These are phyloP conservation scores for Alaudala cheleensis DNA, from an alignment of 2,113 vertebrate species.

Conservation along the genomic window DNA sequence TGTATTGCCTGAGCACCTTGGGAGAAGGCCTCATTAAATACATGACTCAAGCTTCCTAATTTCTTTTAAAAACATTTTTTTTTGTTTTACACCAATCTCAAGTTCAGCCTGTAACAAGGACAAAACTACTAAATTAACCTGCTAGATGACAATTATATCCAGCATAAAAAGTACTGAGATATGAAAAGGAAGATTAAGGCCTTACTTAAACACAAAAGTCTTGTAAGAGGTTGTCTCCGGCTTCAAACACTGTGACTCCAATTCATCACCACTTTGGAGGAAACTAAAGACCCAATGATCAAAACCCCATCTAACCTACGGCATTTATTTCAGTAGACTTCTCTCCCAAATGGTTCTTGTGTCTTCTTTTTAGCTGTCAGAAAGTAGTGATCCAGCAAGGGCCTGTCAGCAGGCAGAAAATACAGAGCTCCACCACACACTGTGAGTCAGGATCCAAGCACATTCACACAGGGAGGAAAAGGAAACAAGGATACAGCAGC, in stretches of 20 bases:
- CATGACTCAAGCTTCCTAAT: not conserved
- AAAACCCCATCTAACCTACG: not conserved
- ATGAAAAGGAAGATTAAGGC: not conserved
- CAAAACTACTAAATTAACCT: not conserved
- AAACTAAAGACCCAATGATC: not conserved
- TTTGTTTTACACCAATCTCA: not conserved
- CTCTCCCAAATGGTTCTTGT: not conserved
- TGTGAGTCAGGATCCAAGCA: not conserved
- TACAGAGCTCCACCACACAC: not conserved
- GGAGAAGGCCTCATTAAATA: not conserved
- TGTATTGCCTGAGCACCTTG: not conserved
- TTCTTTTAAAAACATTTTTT: not conserved
- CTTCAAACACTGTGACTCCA: not conserved
- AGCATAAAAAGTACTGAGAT: not conserved
- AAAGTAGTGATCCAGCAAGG: not conserved
- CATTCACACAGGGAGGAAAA: fast-evolving
- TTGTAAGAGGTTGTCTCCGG: not conserved
- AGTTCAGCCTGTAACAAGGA: not conserved
- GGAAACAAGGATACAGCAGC: fast-evolving
- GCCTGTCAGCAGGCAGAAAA: not conserved
- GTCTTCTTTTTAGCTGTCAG: not conserved
- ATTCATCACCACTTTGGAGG: not conserved
- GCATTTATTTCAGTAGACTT: not conserved
- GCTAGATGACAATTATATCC: not conserved
- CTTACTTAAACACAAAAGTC: not conserved